These are phyloP conservation scores for Ctenodactylus gundi DNA, from an alignment of 2,113 vertebrate genomes.

Conservation along the genomic window DNA sequence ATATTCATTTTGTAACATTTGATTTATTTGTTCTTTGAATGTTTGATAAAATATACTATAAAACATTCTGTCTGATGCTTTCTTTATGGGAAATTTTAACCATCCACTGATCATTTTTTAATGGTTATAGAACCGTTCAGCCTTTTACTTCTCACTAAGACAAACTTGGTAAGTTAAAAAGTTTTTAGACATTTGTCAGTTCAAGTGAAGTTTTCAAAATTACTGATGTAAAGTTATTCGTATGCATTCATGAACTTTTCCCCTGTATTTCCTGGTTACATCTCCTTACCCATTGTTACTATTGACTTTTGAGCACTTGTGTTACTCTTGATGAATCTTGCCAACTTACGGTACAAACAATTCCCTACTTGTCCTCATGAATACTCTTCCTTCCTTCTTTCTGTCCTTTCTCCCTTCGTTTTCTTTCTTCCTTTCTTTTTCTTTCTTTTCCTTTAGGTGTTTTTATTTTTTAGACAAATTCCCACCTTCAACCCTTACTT, in stretches of 20 bases:
- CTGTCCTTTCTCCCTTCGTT: neutral
- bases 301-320: neutral
- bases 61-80: conserved; percentile 32
- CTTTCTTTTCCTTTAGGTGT: neutral
- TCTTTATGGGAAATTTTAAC: conserved; percentile 34
- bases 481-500: neutral
- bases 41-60: conserved; percentile 9
- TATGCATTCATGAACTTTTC: neutral
- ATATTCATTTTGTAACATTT: conserved; percentile 39
- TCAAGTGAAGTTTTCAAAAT: neutral
- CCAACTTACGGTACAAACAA: neutral
- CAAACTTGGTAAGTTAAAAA: neutral
- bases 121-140: neutral
- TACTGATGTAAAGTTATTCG: neutral
- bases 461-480: neutral
- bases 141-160: conserved; percentile 1
- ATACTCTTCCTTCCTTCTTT: too few species aligned
- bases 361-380: neutral
- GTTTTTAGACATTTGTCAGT: neutral
- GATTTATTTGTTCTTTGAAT: conserved; percentile 37
- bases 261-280: neutral
- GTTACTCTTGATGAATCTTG: neutral
- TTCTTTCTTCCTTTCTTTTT: neutral
- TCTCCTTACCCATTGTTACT: neutral
- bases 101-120: conserved; percentile 13